phyloP scores from a whole-genome alignment of 1,140 invertebrate species.

The Macrostomum lignano region DNA sequence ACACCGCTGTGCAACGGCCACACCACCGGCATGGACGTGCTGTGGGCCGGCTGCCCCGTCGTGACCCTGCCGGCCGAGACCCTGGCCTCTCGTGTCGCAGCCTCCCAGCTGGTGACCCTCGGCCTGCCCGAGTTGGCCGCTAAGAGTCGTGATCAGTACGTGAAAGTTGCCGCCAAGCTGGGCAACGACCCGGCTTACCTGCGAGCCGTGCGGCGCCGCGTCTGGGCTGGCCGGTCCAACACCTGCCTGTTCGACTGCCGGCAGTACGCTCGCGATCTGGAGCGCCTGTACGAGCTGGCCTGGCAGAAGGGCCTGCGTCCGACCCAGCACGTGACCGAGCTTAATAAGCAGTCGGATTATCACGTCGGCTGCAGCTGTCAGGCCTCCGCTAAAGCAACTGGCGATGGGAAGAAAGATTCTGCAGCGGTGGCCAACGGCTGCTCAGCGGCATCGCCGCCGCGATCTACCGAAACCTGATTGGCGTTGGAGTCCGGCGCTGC shows the following conservation, averaged over 20 bases:
- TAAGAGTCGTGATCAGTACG: slow-evolving; percentile 53
- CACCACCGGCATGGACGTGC: slow-evolving; percentile 93
- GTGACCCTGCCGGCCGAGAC: slow-evolving; percentile 73
- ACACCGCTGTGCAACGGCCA: slow-evolving; percentile 96
- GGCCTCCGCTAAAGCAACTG: no score
- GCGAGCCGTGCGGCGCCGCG: not conserved
- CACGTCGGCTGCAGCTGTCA: no score
- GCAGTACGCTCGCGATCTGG: not conserved
- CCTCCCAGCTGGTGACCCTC: slow-evolving; percentile 67
- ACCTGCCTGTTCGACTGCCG: not conserved
- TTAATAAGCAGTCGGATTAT: no score
- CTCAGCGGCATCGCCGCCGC: no score
- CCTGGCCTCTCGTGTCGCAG: slow-evolving; percentile 77
- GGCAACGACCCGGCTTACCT: slow-evolving; percentile 38
- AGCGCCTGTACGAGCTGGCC: not conserved
- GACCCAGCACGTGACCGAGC: not conserved
- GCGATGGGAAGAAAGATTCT: no score
- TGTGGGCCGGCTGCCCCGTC: slow-evolving; percentile 94
- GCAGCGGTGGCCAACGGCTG: no score
- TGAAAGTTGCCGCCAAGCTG: slow-evolving; percentile 62
- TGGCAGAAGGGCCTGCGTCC: slow-evolving; percentile 1
- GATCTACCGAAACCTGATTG: no score
- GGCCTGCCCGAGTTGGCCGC: slow-evolving; percentile 81
- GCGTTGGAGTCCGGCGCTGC: no score
- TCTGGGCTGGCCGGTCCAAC: not conserved